Evolutionary conservation across 2,797 vertebrate genomes (phyloP).

Genomic region (Denticeps clupeoides): DNA sequence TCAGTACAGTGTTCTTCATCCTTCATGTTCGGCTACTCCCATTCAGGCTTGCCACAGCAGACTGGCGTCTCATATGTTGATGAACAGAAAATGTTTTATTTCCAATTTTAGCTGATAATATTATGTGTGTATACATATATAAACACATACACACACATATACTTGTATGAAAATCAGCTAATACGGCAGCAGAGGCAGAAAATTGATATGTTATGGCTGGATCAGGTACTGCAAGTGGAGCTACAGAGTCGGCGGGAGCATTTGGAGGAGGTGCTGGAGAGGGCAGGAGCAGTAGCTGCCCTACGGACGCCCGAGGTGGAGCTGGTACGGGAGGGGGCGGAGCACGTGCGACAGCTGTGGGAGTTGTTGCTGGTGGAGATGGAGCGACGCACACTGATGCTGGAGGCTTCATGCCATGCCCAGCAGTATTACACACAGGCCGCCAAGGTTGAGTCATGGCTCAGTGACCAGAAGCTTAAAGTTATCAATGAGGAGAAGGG

Average conservation of each 20-base stretch:
- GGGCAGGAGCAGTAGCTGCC: slow-evolving; percentile 63
- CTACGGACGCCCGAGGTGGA: slow-evolving; percentile 65
- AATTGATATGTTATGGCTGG: slow-evolving; percentile 10
- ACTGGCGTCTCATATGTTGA: background rate
- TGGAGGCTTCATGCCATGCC: slow-evolving; percentile 65
- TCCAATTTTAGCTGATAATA: too few relatives aligned
- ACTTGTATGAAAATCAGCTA: background rate
- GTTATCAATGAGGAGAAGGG: slow-evolving; percentile 85
- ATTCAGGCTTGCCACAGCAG: background rate
- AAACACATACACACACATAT: too few relatives aligned
- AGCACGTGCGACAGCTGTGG: slow-evolving; percentile 70
- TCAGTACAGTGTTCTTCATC: too few relatives aligned
- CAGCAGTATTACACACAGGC: slow-evolving; percentile 84
- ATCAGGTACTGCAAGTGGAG: slow-evolving; percentile 80
- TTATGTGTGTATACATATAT: too few relatives aligned
- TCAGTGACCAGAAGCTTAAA: slow-evolving; percentile 84
- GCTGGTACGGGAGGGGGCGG: slow-evolving; percentile 65
- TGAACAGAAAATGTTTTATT: too few relatives aligned
- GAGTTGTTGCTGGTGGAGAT: slow-evolving; percentile 69
- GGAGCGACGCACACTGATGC: slow-evolving; percentile 64
- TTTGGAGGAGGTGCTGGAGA: slow-evolving; percentile 68
- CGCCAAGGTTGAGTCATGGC: slow-evolving; percentile 81
- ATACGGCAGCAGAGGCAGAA: background rate
- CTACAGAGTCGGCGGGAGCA: slow-evolving; percentile 76
- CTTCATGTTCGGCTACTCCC: too few relatives aligned